phyloP scores from a whole-genome alignment of 1,140 invertebrate species.

The Oryzaephilus surinamensis region DNA sequence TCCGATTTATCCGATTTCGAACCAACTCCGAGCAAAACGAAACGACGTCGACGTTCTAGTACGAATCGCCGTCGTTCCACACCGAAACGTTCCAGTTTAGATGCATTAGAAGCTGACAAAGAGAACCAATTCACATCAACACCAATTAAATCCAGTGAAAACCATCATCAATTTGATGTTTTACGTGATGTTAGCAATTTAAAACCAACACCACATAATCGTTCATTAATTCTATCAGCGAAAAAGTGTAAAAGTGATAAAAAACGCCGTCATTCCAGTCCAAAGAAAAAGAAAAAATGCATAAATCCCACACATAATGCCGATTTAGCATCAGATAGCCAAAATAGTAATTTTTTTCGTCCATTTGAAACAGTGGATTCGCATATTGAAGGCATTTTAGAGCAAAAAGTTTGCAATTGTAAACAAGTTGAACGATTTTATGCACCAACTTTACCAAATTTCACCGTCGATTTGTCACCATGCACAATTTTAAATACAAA shows the following conservation, averaged over 20 bases:
- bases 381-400: conserved; percentile 25
- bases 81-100: conserved; percentile 19
- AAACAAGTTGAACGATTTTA: conserved; percentile 13
- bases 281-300: conserved; percentile 30
- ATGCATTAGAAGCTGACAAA: conserved; percentile 25
- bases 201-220: conserved; percentile 19
- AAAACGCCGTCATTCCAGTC: conserved; percentile 12
- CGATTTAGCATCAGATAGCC: conserved; percentile 4
- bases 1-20: conserved; percentile 1
- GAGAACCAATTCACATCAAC: conserved; percentile 35
- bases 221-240: conserved; percentile 6
- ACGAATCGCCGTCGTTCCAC: conserved; percentile 13
- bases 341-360: conserved; percentile 25
- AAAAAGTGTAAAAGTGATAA: conserved; percentile 16
- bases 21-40: conserved; percentile 15
- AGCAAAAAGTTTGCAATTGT: conserved; percentile 14
- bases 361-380: conserved; percentile 30
- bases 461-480: conserved; percentile 24
- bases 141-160: conserved; percentile 29
- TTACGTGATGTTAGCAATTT: conserved; percentile 33
- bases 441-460: conserved; percentile 28
- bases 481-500: conserved; percentile 16
- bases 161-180: conserved; percentile 19
- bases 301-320: conserved; percentile 14
- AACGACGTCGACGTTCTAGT: conserved; percentile 21